These are phyloP conservation scores for Aythya baeri DNA, from an alignment of 2,113 vertebrate species.

Conservation along the genomic window DNA sequence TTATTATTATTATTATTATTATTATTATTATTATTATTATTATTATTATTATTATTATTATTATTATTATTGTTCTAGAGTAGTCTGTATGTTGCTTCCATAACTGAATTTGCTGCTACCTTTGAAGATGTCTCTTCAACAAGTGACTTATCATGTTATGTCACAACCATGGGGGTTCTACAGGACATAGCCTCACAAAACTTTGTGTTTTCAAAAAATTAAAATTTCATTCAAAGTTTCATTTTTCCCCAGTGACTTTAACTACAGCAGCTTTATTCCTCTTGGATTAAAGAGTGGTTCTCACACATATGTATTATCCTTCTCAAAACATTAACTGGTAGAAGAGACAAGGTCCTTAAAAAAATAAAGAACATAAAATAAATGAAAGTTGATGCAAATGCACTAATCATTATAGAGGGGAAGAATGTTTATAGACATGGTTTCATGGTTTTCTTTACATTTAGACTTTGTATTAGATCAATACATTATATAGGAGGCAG, in stretches of 20 bases:
- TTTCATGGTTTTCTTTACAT: background rate
- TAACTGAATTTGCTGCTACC: background rate
- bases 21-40: background rate
- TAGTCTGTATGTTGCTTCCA: background rate
- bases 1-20: background rate
- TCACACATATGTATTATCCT: background rate
- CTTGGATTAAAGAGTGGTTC: constrained; percentile 18
- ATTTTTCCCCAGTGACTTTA: background rate
- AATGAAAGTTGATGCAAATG: background rate
- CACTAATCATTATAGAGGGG: background rate
- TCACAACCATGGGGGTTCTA: background rate
- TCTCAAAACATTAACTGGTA: constrained; percentile 2
- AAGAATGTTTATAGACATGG: background rate
- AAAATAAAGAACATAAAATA: background rate
- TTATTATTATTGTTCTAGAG: constrained; percentile 1
- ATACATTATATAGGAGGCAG: constrained; percentile 44
- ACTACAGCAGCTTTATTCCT: constrained; percentile 40
- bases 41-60: background rate
- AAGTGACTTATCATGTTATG: background rate
- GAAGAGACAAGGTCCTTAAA: background rate
- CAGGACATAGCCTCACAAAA: background rate
- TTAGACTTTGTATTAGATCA: constrained; percentile 32
- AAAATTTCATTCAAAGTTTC: constrained; percentile 38
- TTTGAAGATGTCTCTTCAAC: background rate
- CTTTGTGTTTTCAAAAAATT: background rate